Percentiles rank a stretch among this genome's conserved stretches.
Conservation (phyloP, 2,888 invertebrate genomes). For the Platerodrilus igneus region DNA sequence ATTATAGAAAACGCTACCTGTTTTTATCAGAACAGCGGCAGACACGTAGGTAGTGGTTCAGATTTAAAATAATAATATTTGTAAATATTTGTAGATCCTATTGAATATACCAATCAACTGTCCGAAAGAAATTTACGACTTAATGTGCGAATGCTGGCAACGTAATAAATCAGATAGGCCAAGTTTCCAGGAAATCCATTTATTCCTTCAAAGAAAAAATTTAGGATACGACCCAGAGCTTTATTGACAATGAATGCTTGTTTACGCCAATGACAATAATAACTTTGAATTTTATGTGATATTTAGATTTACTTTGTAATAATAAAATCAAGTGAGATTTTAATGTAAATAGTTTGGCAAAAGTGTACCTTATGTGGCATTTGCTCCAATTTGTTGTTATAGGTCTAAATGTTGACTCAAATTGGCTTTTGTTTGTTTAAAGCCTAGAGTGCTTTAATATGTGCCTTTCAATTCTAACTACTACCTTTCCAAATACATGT, state of each 20-base stretch:
- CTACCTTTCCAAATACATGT: too few species aligned
- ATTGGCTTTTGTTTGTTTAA: too few species aligned
- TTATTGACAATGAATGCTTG: conserved; percentile 37
- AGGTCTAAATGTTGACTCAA: too few species aligned
- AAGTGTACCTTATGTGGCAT: conserved; percentile 10
- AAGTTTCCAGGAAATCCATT: conserved; percentile 77
- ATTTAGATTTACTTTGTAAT: conserved; percentile 21
- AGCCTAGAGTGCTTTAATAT: too few species aligned
- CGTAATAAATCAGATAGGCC: conserved; percentile 71
- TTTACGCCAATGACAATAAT: conserved; percentile 22
- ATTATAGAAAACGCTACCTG: conserved; percentile 79
- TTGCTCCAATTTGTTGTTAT: too few species aligned
- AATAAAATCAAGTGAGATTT: conserved; percentile 12
- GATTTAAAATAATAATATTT: conserved; percentile 9
- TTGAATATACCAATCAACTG: conserved; percentile 71
- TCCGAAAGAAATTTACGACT: conserved; percentile 78
- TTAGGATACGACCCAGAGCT: conserved; percentile 52
- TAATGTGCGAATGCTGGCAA: conserved; percentile 86
- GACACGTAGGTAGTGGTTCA: conserved; percentile 54
- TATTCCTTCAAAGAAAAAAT: conserved; percentile 77
- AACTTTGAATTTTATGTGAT: conserved; percentile 22
- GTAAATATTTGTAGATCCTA: conserved; percentile 46
- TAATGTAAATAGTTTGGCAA: conserved; percentile 10
- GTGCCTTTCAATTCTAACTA: too few species aligned
- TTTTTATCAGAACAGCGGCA: conserved; percentile 69